Base-by-base conservation (phyloP, 2,113 vertebrate genomes). In the Ammodytes marinus region DNA sequence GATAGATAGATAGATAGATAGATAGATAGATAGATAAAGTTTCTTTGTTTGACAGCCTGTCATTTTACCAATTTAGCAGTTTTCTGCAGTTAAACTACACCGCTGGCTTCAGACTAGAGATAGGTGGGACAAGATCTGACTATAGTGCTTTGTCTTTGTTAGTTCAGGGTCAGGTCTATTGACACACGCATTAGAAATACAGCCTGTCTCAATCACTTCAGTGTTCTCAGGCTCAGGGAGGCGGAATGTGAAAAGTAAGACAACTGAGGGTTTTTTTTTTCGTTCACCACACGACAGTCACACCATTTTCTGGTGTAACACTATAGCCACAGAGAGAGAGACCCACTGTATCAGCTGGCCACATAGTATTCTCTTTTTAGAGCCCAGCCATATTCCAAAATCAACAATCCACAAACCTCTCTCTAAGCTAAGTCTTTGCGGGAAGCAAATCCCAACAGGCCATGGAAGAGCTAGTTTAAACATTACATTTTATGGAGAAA, bases 381-480 rank as follows among this genome's bases (percentile, higher is more conserved):
- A 80, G 60, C 19, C 14, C 8, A 0, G 0, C 75, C 47, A 1
- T 3, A 17, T 2, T 86, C 84, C 89, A 90, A 88, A 66, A 42
- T 80, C 73, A 86, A 90, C 84, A 86, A 80, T 54, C 81, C 73
- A 45, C 79, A 79, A 85, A 85, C 84, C 84, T 79, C 84, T 27
- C 27, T 47, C 73, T 54, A 27, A 83, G 66, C 79, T 3, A 42
- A 74, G 47, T 81, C 84, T 84, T 84, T 82, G 75, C 82, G 79
- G 78, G 81, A 65, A 69, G 69, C 69, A 72, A 88, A 70, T 64
- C 65, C 66, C 53, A 85, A 14, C 47, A 52, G 0, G 45, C 80
- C 86, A 57, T 77, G 83, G 73, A 66, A 39, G 52, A 78, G 19
- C 64, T 11, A 69, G 54, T 47, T 82, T 67, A 71, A 47, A 74